phyloP scores from a whole-genome alignment of 2,888 invertebrate genomes.

The Xylota sylvarum region DNA sequence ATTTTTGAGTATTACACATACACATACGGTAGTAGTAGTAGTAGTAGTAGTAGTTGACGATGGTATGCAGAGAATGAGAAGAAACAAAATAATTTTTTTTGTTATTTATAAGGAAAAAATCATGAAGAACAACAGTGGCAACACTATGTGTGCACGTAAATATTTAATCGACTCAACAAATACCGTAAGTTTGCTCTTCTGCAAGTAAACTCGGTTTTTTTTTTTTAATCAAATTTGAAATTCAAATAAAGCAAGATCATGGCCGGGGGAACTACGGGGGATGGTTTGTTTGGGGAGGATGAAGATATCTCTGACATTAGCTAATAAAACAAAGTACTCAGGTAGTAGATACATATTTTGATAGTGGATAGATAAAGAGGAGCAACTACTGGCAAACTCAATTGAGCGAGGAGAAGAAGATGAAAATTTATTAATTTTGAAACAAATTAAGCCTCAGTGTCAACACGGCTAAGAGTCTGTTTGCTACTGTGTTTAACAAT shows the following conservation, averaged over 20 bases:
- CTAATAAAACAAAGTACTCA: conserved; percentile 46
- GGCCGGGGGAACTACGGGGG: too few species aligned
- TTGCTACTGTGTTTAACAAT: conserved; percentile 63
- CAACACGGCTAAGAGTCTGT: conserved; percentile 56
- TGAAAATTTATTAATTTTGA: conserved; percentile 58
- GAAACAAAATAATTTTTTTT: conserved; percentile 70
- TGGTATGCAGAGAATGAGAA: conserved; percentile 77
- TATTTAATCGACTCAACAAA: conserved; percentile 75
- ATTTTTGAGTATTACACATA: conserved; percentile 33
- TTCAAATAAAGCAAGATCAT: conserved; percentile 53
- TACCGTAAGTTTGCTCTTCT: conserved; percentile 38
- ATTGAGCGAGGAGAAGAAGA: background rate
- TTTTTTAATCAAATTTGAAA: conserved; percentile 49
- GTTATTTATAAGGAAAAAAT: conserved; percentile 61
- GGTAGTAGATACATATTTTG: conserved; percentile 43
- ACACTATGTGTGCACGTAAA: conserved; percentile 68
- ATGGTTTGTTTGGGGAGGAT: background rate
- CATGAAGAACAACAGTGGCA: conserved; percentile 72
- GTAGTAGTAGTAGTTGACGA: conserved; percentile 56
- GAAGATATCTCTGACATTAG: conserved; percentile 52
- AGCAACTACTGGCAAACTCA: background rate
- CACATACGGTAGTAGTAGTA: conserved; percentile 58
- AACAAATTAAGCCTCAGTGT: conserved; percentile 42
- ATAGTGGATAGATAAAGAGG: conserved; percentile 41
- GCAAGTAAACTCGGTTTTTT: conserved; percentile 29